A percentile compares a stretch with the other conserved stretches of the same genome.
Conservation (phyloP, 35 echinoderm and acorn worm species). For the Diadema setosum region DNA sequence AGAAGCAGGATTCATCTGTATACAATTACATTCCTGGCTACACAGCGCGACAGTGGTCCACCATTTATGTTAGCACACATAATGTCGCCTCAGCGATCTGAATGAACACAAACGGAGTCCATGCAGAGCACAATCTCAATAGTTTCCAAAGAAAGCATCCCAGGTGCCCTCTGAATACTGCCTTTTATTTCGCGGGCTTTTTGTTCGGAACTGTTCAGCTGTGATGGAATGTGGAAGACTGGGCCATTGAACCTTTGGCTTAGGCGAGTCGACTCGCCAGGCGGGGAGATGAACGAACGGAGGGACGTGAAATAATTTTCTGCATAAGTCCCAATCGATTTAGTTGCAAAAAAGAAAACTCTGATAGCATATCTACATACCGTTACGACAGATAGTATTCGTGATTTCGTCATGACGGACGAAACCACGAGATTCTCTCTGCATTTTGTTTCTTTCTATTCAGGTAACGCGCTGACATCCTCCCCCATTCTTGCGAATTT, state of each 20-base stretch:
- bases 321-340: not conserved
- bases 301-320: not conserved
- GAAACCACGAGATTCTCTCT: too few species aligned
- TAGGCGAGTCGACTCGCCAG: not conserved
- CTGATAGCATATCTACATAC: not conserved
- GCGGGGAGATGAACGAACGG: not conserved
- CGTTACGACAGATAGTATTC: not conserved
- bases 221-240: not conserved
- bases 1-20: not conserved
- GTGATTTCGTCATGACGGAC: too few species aligned
- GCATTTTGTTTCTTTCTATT: not conserved
- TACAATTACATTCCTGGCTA: not conserved
- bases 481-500: not conserved
- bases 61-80: not conserved
- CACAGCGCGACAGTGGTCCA: not conserved
- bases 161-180: not conserved
- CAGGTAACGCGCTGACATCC: not conserved
- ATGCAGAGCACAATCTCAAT: not conserved
- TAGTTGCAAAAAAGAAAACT: not conserved
- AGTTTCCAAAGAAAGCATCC: not conserved
- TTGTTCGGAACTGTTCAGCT: conserved; percentile 9
- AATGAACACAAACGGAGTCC: not conserved
- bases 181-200: conserved; percentile 5
- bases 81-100: not conserved
- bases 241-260: conserved; percentile 8